These are phyloP conservation scores for Andrena chrysosceles DNA, from an alignment of 2,888 invertebrate genomes.

Conservation along the genomic window DNA sequence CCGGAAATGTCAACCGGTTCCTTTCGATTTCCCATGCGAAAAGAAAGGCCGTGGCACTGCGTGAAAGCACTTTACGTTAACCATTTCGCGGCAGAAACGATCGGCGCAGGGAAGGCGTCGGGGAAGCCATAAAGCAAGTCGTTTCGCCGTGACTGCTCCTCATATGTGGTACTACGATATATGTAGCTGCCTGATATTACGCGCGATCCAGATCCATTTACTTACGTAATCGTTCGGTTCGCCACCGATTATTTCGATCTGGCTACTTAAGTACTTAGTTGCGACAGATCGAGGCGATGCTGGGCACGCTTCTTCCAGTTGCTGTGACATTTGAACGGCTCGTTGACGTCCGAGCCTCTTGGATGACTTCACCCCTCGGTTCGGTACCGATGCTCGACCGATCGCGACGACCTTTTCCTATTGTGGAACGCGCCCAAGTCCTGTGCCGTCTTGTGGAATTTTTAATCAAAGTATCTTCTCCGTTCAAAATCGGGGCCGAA, in stretches of 20 bases:
- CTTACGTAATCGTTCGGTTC: constrained; percentile 17
- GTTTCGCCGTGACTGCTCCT: no score
- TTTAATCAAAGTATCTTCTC: no score
- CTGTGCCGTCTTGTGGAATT: no score
- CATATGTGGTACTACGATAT: no score
- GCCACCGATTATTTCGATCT: neutral
- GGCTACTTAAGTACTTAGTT: neutral
- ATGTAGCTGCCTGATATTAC: neutral
- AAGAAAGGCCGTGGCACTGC: constrained; percentile 7
- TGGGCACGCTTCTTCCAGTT: constrained; percentile 14
- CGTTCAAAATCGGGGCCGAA: no score
- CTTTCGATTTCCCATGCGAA: constrained; percentile 5
- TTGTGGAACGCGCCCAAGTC: neutral
- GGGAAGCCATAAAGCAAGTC: no score
- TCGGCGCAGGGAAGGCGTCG: no score
- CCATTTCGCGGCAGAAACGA: no score
- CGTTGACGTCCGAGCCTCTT: constrained; percentile 11
- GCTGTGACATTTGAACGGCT: constrained; percentile 37
- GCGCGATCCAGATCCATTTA: neutral
- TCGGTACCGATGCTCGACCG: constrained; percentile 29
- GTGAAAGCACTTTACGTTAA: constrained; percentile 9
- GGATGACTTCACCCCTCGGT: constrained; percentile 38
- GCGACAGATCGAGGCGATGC: neutral
- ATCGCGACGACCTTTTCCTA: neutral
- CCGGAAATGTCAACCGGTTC: constrained; percentile 24